These are phyloP conservation scores for Crocallis elinguaria DNA, from an alignment of 2,888 invertebrate genomes.

Conservation along the genomic window DNA sequence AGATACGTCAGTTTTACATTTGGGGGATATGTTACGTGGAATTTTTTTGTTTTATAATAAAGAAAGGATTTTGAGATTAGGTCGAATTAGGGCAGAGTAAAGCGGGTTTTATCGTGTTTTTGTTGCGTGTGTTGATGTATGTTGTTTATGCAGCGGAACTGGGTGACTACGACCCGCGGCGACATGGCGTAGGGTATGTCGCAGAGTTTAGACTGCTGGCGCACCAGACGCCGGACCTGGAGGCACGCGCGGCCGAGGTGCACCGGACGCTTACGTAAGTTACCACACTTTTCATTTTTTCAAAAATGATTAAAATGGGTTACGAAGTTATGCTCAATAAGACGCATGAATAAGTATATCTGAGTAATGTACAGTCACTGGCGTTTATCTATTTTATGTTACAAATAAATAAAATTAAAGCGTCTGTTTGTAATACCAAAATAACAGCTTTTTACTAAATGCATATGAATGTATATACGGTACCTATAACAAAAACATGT, in stretches of 20 bases:
- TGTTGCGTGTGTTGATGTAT: constrained; percentile 18
- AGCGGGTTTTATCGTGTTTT: constrained; percentile 27
- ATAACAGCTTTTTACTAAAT: no score
- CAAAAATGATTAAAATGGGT: no score
- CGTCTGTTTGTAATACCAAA: no score
- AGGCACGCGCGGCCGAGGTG: constrained; percentile 93
- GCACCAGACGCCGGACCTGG: constrained; percentile 96
- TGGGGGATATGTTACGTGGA: constrained; percentile 15
- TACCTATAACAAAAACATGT: no score
- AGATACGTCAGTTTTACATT: constrained; percentile 20
- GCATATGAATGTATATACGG: no score
- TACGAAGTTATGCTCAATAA: no score
- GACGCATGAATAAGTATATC: no score
- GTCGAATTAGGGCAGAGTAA: constrained; percentile 27
- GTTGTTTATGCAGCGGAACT: constrained; percentile 90
- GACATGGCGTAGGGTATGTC: constrained; percentile 95
- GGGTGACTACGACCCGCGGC: constrained; percentile 95
- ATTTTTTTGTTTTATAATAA: constrained; percentile 26
- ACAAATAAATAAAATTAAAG: no score
- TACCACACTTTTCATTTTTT: not conserved
- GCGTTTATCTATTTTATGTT: no score
- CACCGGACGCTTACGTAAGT: constrained; percentile 95
- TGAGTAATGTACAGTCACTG: no score
- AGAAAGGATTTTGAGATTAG: constrained; percentile 15
- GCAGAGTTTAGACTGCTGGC: constrained; percentile 97